phyloP scores from a whole-genome alignment of 2,888 invertebrate species.

The Hyposoter didymator region DNA sequence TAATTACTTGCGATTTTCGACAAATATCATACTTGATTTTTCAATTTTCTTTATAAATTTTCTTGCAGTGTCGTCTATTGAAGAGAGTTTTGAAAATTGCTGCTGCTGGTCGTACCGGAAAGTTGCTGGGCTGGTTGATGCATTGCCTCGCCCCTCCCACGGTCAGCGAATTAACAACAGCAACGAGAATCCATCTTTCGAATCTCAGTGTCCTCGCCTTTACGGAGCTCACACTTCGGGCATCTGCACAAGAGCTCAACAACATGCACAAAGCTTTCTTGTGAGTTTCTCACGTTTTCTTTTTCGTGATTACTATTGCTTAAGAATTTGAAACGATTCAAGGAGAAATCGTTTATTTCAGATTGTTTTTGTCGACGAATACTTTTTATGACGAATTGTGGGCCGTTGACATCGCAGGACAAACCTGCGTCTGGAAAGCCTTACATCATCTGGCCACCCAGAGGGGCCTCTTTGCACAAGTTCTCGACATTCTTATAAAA shows the following conservation, averaged over 20 bases:
- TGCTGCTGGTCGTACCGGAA: conserved; percentile 87
- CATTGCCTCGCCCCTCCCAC: conserved; percentile 85
- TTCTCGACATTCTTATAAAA: conserved; percentile 86
- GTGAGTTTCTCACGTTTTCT: conserved; percentile 80
- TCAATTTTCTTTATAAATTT: conserved; percentile 35
- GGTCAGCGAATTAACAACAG: conserved; percentile 86
- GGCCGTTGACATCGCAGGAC: conserved; percentile 87
- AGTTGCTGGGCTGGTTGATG: conserved; percentile 87
- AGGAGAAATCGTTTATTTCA: conserved; percentile 74
- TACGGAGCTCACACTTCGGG: conserved; percentile 86
- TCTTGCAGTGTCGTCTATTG: conserved; percentile 85
- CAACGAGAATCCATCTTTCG: conserved; percentile 88
- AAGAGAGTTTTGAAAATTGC: conserved; percentile 88
- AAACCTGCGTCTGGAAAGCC: conserved; percentile 87
- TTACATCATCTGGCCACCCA: conserved; percentile 85
- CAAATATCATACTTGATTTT: background rate
- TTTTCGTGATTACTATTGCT: background rate
- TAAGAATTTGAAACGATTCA: background rate
- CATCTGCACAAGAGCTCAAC: conserved; percentile 75
- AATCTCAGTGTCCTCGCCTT: conserved; percentile 89
- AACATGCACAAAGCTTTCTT: conserved; percentile 85
- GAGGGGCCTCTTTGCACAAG: conserved; percentile 86
- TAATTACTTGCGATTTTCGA: background rate
- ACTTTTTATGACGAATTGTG: conserved; percentile 88
- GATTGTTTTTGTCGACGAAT: conserved; percentile 87